These are phyloP conservation scores for Pharmacophagus antenor DNA, from an alignment of 2,888 invertebrate species.

Conservation along the genomic window DNA sequence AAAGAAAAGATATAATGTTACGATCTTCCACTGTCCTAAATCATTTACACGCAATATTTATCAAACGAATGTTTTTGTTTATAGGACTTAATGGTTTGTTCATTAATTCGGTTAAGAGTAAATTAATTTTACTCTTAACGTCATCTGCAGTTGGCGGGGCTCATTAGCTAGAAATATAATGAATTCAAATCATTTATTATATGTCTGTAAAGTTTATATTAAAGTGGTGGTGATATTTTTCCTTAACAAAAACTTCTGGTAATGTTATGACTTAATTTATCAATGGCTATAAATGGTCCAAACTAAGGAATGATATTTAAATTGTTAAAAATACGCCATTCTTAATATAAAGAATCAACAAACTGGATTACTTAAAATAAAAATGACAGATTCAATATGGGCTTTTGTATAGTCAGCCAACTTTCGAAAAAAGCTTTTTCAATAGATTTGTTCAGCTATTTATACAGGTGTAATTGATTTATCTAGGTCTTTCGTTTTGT, in stretches of 20 bases:
- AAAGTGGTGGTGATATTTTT: background rate
- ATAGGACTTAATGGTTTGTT: conserved; percentile 2
- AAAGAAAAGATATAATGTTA: too few relatives aligned
- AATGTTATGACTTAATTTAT: background rate
- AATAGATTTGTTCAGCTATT: conserved; percentile 15
- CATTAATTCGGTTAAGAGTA: background rate
- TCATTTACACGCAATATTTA: background rate
- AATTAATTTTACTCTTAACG: conserved; percentile 15
- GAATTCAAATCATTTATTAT: conserved; percentile 1
- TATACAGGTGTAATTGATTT: conserved; percentile 17
- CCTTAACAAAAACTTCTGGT: background rate
- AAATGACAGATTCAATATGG: too few relatives aligned
- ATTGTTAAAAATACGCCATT: too few relatives aligned
- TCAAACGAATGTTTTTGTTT: background rate
- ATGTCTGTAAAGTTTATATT: conserved; percentile 1
- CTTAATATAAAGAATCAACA: too few relatives aligned
- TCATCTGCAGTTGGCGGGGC: conserved; percentile 10
- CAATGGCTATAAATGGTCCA: background rate
- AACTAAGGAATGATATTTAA: background rate
- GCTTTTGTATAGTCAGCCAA: conserved; percentile 8
- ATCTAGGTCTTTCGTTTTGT: conserved; percentile 11
- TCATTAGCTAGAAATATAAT: conserved; percentile 15
- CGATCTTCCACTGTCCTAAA: too few relatives aligned
- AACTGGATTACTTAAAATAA: too few relatives aligned
- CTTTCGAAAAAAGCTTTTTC: conserved; percentile 16